Evolutionary conservation across 1,140 invertebrate genomes (phyloP).

Genomic region (Nasonia vitripennis): DNA sequence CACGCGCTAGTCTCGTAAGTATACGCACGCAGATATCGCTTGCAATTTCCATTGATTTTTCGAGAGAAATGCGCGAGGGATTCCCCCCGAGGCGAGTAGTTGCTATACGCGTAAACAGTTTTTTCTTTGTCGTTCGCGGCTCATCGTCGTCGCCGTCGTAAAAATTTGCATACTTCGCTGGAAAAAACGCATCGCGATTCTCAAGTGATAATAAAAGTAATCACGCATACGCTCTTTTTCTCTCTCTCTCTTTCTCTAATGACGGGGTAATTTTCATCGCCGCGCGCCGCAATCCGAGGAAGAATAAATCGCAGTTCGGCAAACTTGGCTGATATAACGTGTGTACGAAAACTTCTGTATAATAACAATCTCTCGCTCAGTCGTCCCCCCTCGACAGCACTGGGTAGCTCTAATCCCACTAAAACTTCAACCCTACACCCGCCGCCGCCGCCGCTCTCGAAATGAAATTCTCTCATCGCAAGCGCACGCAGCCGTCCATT

Average conservation of each 20-base stretch:
- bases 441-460: neutral
- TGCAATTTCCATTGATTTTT: slow-evolving; percentile 46
- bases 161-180: too few relatives aligned
- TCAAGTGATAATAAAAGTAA: neutral
- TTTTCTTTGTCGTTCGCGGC: neutral
- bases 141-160: too few relatives aligned
- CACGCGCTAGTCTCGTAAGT: neutral
- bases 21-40: neutral
- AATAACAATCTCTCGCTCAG: too few relatives aligned
- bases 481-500: neutral
- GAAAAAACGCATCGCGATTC: too few relatives aligned
- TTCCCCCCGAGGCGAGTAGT: neutral
- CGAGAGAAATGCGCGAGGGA: neutral
- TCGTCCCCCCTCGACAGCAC: neutral
- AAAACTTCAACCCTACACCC: neutral
- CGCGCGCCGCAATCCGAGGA: too few relatives aligned
- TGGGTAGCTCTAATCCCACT: neutral
- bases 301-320: too few relatives aligned
- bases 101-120: neutral
- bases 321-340: too few relatives aligned
- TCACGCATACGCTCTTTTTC: neutral
- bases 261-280: slow-evolving; percentile 21
- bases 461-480: neutral
- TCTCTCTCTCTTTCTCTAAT: neutral
- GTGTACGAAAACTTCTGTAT: too few relatives aligned